A percentile compares a stretch with the other conserved stretches of the same genome.
Conservation (phyloP, 2,113 vertebrate genomes). For the Bungarus multicinctus region DNA sequence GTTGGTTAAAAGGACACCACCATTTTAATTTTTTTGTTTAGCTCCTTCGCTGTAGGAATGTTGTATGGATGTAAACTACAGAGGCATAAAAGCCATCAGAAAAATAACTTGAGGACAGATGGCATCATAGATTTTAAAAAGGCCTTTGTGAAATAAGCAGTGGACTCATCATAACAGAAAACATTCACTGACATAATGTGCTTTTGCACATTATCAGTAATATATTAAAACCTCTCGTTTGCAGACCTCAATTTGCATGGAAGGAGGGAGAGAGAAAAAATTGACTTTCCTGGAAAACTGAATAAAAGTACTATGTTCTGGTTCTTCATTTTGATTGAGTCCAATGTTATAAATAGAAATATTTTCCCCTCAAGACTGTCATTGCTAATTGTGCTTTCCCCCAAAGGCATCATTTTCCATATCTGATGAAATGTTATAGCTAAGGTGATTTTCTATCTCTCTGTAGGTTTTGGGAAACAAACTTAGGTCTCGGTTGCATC, state of each 20-base stretch:
- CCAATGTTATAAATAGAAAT: conserved; percentile 63
- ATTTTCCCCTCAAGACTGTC: conserved; percentile 55
- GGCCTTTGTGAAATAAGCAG: conserved; percentile 41
- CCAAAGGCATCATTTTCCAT: conserved; percentile 52
- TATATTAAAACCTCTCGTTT: conserved; percentile 37
- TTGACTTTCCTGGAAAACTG: conserved; percentile 31
- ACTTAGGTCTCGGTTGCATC: conserved; percentile 35
- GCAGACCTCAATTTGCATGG: conserved; percentile 10
- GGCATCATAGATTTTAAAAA: conserved; percentile 39
- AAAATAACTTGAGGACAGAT: conserved; percentile 60
- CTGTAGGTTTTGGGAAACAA: conserved; percentile 34
- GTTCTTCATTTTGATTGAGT: conserved; percentile 62
- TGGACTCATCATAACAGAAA: conserved; percentile 27
- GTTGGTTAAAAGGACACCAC: conserved; percentile 42
- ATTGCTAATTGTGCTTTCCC: conserved; percentile 64
- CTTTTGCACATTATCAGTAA: conserved; percentile 4
- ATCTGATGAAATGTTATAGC: conserved; percentile 60
- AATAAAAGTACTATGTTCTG: conserved; percentile 48
- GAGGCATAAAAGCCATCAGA: conserved; percentile 21
- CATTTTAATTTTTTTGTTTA: conserved; percentile 15
- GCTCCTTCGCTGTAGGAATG: conserved; percentile 26
- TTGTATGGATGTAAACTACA: conserved; percentile 36
- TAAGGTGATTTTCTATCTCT: conserved; percentile 51
- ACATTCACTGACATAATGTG: neutral
- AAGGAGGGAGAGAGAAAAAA: neutral